These are phyloP conservation scores for Danio albolineatus DNA, from an alignment of 2,797 vertebrate genomes.

Conservation along the genomic window DNA sequence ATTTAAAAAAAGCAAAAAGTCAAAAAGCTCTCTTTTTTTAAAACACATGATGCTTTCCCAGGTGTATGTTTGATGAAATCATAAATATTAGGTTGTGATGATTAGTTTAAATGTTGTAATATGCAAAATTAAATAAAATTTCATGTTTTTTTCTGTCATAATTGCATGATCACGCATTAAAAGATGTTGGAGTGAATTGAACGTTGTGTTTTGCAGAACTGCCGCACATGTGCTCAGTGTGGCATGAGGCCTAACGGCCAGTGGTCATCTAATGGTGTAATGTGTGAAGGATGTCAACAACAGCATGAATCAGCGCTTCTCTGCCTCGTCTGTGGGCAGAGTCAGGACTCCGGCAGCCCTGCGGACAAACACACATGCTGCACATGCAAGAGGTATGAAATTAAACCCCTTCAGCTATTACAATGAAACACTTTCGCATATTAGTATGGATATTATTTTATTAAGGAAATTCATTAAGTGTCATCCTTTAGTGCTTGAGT, in stretches of 20 bases:
- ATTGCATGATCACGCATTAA: background rate
- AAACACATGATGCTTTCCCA: too few relatives aligned
- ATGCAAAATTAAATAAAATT: background rate
- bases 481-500: background rate
- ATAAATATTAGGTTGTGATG: background rate
- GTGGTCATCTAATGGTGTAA: conserved; percentile 91
- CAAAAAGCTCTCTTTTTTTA: too few relatives aligned
- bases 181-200: background rate
- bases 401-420: background rate
- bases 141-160: background rate
- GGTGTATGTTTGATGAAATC: background rate
- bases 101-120: background rate
- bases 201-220: conserved; percentile 80
- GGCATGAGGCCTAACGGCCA: conserved; percentile 86
- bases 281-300: conserved; percentile 90
- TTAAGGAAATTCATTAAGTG: background rate
- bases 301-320: conserved; percentile 81
- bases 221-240: conserved; percentile 90
- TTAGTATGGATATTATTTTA: background rate
- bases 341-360: conserved; percentile 77
- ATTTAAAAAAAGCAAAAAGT: too few relatives aligned
- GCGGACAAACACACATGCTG: conserved; percentile 87
- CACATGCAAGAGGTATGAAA: conserved; percentile 89
- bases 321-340: conserved; percentile 89
- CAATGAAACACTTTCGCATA: background rate